Conservation (phyloP, 2,888 invertebrate species). For the Chalcosyrphus nemorum region DNA sequence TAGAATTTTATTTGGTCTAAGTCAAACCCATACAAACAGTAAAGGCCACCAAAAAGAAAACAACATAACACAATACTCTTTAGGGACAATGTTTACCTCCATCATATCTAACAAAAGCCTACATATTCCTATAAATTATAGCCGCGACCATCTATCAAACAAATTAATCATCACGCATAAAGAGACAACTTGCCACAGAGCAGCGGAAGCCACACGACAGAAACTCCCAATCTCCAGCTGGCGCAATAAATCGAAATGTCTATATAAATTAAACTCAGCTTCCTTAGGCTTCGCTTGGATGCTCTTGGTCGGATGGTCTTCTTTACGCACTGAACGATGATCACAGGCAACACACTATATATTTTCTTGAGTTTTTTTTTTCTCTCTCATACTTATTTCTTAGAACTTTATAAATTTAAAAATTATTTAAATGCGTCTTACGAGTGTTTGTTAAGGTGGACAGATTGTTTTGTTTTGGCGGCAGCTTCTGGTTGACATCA, state of each 20-base stretch:
- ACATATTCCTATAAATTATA: slow-evolving; percentile 56
- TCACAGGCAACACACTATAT: neutral
- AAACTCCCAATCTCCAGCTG: slow-evolving; percentile 71
- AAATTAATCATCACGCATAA: slow-evolving; percentile 73
- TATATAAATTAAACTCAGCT: slow-evolving; percentile 71
- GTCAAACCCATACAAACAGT: too few species aligned
- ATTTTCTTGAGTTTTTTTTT: neutral
- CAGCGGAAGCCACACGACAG: slow-evolving; percentile 70
- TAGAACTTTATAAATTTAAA: neutral
- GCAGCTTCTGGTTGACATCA: neutral
- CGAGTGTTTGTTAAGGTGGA: neutral
- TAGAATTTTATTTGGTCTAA: too few species aligned
- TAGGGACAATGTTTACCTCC: slow-evolving; percentile 42
- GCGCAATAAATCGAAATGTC: slow-evolving; percentile 71
- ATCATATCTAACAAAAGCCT: slow-evolving; percentile 48
- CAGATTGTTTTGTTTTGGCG: neutral
- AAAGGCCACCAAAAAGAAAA: neutral
- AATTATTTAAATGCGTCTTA: slow-evolving; percentile 7
- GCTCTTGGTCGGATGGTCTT: slow-evolving; percentile 23
- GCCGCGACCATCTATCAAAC: slow-evolving; percentile 68
- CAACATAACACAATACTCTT: neutral
- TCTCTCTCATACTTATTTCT: too few species aligned
- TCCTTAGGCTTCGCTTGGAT: slow-evolving; percentile 51
- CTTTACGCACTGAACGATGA: slow-evolving; percentile 18
- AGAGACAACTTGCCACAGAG: slow-evolving; percentile 69